phyloP scores from a whole-genome alignment of 2,113 vertebrate genomes.

The Gobius niger region DNA sequence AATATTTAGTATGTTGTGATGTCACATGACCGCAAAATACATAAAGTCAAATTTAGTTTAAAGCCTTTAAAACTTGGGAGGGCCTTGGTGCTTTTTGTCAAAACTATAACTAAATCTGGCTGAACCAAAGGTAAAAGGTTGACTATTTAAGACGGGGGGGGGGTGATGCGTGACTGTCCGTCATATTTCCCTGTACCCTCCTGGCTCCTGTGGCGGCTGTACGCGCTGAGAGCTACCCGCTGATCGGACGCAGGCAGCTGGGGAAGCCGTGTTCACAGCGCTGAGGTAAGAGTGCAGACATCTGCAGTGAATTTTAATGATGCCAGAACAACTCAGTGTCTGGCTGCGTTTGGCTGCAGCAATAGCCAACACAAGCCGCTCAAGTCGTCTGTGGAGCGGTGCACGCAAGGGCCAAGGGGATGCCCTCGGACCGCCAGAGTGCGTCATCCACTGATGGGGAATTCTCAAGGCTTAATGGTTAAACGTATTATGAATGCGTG shows the following conservation, averaged over 20 bases:
- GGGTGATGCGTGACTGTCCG: no score
- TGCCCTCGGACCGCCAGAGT: constrained; percentile 51
- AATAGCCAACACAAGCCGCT: constrained; percentile 59
- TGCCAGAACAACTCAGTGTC: constrained; percentile 70
- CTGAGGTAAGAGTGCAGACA: constrained; percentile 74
- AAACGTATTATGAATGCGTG: neutral
- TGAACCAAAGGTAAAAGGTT: no score
- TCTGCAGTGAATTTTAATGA: constrained; percentile 77
- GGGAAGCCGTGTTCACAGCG: constrained; percentile 71
- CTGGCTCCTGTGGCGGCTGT: constrained; percentile 37
- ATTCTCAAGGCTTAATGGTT: constrained; percentile 23
- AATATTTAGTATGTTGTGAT: no score
- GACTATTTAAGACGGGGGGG: no score
- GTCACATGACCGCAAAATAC: no score
- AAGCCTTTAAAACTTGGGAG: no score
- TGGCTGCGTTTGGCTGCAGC: constrained; percentile 59
- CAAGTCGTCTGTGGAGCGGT: constrained; percentile 47
- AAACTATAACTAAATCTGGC: no score
- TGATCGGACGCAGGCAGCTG: constrained; percentile 71
- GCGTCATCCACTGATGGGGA: constrained; percentile 36
- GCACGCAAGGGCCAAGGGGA: constrained; percentile 63
- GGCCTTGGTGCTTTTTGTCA: no score
- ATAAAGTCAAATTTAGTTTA: no score
- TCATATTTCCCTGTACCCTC: no score
- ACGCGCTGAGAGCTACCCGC: constrained; percentile 65